Conservation (phyloP, 2,113 vertebrate genomes). For the Pterocles burchelli region DNA sequence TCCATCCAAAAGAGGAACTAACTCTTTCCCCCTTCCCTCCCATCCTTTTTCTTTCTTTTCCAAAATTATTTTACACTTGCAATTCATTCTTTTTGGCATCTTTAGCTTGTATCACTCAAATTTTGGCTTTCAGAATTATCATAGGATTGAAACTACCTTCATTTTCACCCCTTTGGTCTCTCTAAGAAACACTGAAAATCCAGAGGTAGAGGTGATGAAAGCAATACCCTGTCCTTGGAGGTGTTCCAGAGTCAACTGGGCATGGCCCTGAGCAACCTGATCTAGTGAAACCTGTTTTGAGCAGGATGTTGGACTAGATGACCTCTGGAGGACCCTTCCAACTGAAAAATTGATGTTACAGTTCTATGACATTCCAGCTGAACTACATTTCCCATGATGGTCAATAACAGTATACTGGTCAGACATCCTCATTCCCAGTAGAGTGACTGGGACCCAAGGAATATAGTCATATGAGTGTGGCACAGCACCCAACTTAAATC, state of each 20-base stretch:
- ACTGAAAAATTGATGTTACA: accelerated
- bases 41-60: not conserved
- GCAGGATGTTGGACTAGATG: not conserved
- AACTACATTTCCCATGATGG: not conserved
- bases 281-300: not conserved
- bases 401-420: too few relatives aligned
- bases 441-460: not conserved
- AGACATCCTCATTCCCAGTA: not conserved
- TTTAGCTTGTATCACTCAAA: not conserved
- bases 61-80: not conserved
- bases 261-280: not conserved
- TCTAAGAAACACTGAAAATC: accelerated
- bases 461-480: not conserved
- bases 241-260: not conserved
- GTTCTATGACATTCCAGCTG: not conserved
- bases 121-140: not conserved
- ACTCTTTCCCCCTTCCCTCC: not conserved
- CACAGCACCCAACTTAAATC: not conserved
- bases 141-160: accelerated
- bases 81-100: not conserved
- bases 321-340: not conserved
- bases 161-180: not conserved
- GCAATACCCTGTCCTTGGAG: not conserved
- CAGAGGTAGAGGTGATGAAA: not conserved
- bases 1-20: not conserved